Base-by-base conservation (phyloP, 1,140 invertebrate genomes). In the Drosophila willistoni region DNA sequence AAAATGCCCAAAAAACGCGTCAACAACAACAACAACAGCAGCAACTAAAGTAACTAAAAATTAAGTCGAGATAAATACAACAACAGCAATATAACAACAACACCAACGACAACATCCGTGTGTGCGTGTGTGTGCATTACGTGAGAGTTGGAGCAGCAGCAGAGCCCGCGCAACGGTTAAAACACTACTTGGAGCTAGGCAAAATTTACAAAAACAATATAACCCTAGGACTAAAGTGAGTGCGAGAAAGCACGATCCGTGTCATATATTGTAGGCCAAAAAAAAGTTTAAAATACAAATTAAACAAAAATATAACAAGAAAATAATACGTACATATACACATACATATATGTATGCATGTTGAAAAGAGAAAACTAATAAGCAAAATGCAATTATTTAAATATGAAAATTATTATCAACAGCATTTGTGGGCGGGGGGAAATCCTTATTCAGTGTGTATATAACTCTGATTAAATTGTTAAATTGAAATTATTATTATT, bases 21-120 rank as follows among this genome's bases (percentile, higher is more conserved):
- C 75, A 55, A 47, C 65, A 79, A 87, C 69, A 83, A 87, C 68
- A 74, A 89, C 79, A 83, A 87, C 68, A 74, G 84, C 79, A 83
- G 29, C 29, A 29, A 89, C 13, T 60, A 60, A 68, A 63, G 22
- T 56, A 65, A 63, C 36, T 64, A 64, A 78, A 51, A 51, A 22
- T 51, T 51, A 51, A 51, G 44, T 51, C 44, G 44, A 51, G 44
- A 55, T 56, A 67, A 54, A 60, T 44, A 60, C 36, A 44, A 62
- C 69, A 51, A 63, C 64, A 70, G 61, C 62, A 69, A 68, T 41
- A 63, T 10, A 73, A 55, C 44, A 71, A 64, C 44, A 71, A 64
- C 44, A 71, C 39, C 44, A 71, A 71, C 64, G 59, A 66, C 39
- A 72, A 36, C 41, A 68, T 56, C 57, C 64, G 68, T 54, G 57